Evolutionary conservation across 2,113 vertebrate genomes (phyloP), one percentile per base, ranked within the genome.

Genomic region (Nesogale talazaci): DNA sequence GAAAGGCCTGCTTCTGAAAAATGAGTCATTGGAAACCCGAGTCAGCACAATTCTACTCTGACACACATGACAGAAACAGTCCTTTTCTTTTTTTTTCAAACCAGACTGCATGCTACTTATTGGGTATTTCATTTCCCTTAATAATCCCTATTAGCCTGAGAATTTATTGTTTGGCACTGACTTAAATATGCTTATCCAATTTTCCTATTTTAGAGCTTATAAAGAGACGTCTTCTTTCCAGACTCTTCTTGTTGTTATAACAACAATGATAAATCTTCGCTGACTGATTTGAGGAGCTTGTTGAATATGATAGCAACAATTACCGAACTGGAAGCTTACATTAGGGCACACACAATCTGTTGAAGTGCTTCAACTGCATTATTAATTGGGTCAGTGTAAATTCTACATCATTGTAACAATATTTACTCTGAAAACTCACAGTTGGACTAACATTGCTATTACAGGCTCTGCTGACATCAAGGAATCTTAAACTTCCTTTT

Each of bases 341-440:
- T 70, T 38, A 77, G 75, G 80, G 81, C 79, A 42, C 80, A 87
- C 59, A 9, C 0, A 22, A 78, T 25, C 91, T 70, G 36, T 22
- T 36, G 23, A 65, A 88, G 77, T 27, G 57, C 74, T 91, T 74
- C 84, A 46, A 6, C 84, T n/a, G 80, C 78, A 15, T 46, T 74
- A 76, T 82, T 75, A 92, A 82, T 36, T 59, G 76, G 91, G 19
- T 85, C 79, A 29, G 87, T 87, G 74, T 61, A 42, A 78, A 89
- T 63, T 75, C 94, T 56, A 42, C 61, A 87, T 89, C 91, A 85
- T 42, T 94, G 91, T 92, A 85, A 95, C 87, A 95, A 92, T 96
- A 92, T 95, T 96, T 92, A 92, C 91, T 92, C 91, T 94, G 93
- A 75, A 94, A 92, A 82, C 92, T 93, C 89, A 59, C n/a, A 36